These are phyloP conservation scores for Bungarus multicinctus DNA, from an alignment of 2,113 vertebrate genomes.

Conservation along the genomic window DNA sequence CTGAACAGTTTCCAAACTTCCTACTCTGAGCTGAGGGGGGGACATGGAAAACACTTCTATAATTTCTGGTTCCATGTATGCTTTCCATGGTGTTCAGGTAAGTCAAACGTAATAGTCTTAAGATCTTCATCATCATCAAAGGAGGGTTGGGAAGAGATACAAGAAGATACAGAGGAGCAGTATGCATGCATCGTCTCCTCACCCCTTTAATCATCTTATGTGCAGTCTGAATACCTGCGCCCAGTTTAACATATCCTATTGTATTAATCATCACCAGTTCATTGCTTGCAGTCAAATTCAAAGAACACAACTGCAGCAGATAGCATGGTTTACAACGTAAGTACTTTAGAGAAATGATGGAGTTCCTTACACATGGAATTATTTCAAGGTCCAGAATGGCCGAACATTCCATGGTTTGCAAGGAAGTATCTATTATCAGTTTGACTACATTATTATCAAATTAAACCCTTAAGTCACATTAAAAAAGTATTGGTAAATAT, in stretches of 20 bases:
- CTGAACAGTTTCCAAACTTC: background rate
- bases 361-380: background rate
- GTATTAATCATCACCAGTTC: background rate
- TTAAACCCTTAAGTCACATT: background rate
- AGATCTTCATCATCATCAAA: background rate
- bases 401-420: slow-evolving; percentile 21
- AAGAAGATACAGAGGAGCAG: background rate
- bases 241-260: fast-evolving
- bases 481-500: background rate
- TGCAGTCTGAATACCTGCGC: background rate
- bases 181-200: background rate
- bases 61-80: background rate
- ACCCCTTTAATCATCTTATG: background rate
- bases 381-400: background rate
- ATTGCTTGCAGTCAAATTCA: background rate
- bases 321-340: background rate
- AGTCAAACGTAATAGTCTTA: background rate
- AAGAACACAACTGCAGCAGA: background rate
- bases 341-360: background rate
- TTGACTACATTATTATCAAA: background rate
- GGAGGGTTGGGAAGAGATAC: background rate
- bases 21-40: background rate
- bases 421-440: background rate
- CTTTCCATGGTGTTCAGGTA: background rate
- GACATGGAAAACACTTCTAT: background rate